These are phyloP conservation scores for Chloebia gouldiae DNA, from an alignment of 2,113 vertebrate species.

Conservation along the genomic window DNA sequence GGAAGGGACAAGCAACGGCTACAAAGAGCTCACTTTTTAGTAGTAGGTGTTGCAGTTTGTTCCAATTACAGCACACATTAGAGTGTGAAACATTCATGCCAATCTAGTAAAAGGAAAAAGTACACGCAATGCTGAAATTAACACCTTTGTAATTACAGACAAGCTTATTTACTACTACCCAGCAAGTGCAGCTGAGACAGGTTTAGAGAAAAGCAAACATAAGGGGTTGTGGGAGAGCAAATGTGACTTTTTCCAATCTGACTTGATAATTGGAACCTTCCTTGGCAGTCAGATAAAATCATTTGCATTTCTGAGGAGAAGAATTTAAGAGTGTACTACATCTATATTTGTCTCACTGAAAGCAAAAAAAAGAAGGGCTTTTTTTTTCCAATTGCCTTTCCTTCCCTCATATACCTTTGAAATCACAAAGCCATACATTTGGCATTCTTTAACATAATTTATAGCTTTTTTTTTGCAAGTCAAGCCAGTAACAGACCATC, in stretches of 20 bases:
- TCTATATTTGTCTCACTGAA: neutral
- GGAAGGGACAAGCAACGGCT: conserved; percentile 48
- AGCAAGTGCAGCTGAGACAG: neutral
- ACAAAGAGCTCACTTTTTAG: conserved; percentile 64
- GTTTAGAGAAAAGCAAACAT: neutral
- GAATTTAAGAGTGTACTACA: neutral
- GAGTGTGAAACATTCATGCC: conserved; percentile 73
- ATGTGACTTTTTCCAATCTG: neutral
- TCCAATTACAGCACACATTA: conserved; percentile 69
- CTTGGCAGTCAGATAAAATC: neutral
- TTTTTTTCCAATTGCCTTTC: neutral
- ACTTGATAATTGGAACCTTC: neutral
- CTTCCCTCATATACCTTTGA: conserved; percentile 1
- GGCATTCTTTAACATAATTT: conserved; percentile 41
- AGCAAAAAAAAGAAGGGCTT: neutral
- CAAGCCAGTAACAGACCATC: conserved; percentile 2
- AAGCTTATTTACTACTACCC: conserved; percentile 44
- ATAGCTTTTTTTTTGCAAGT: neutral
- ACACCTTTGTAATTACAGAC: conserved; percentile 69
- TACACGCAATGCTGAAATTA: conserved; percentile 69
- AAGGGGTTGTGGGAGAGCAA: neutral
- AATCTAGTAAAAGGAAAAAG: conserved; percentile 74
- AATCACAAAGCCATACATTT: conserved; percentile 28
- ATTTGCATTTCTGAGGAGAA: neutral
- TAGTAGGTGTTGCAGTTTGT: conserved; percentile 70